phyloP scores from a whole-genome alignment of 2,113 vertebrate species.

The Rhizomys pruinosus region DNA sequence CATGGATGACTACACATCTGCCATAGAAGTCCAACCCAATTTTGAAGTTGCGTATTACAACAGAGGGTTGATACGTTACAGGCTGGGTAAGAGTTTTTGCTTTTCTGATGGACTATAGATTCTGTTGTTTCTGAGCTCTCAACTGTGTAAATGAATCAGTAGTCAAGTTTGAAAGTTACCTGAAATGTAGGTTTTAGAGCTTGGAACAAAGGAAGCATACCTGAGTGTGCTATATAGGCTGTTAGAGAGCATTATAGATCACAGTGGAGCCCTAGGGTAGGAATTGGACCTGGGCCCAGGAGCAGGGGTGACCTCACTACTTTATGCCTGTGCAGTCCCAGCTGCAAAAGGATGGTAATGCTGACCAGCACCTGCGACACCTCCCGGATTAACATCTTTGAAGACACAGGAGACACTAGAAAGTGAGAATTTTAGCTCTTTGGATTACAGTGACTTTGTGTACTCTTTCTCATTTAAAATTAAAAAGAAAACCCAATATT shows the following conservation, averaged over 20 bases:
- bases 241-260: neutral
- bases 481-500: neutral
- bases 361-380: neutral
- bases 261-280: neutral
- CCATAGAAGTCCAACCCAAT: constrained; percentile 86
- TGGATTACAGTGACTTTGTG: neutral
- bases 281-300: neutral
- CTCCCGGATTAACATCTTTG: neutral
- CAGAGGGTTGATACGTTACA: constrained; percentile 93
- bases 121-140: neutral
- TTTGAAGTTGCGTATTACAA: constrained; percentile 96
- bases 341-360: neutral
- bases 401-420: neutral
- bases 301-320: neutral
- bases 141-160: neutral
- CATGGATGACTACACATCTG: constrained; percentile 92
- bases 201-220: neutral
- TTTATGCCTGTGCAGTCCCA: neutral
- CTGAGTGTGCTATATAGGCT: constrained; percentile 11
- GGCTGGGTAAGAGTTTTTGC: constrained; percentile 89
- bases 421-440: neutral
- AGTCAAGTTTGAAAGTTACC: neutral
- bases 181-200: constrained; percentile 3
- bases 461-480: constrained; percentile 29
- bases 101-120: neutral